These are phyloP conservation scores for Xyrauchen texanus DNA, from an alignment of 2,113 vertebrate genomes.

Conservation along the genomic window DNA sequence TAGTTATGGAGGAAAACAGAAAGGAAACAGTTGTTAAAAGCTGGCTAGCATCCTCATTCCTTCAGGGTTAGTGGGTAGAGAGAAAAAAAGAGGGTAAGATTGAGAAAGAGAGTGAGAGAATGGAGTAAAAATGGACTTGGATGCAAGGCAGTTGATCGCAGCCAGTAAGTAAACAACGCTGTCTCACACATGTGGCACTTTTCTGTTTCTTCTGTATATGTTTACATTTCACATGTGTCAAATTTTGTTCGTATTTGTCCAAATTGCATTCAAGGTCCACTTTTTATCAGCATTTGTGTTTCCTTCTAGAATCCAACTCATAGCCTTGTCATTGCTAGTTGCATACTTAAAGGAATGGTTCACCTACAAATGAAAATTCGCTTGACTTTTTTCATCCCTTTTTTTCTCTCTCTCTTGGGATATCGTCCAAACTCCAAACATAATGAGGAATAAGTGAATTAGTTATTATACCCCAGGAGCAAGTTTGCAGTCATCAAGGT, in stretches of 20 bases:
- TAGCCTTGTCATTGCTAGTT: too few species aligned
- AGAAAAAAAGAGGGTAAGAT: neutral
- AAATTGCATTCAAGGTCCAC: too few species aligned
- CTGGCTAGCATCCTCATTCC: slow-evolving; percentile 19
- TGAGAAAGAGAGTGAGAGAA: neutral
- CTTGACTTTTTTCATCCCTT: too few species aligned
- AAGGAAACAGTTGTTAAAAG: slow-evolving; percentile 19
- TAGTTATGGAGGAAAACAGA: neutral
- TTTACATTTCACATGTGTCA: too few species aligned
- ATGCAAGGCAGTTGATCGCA: neutral
- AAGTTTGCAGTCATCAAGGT: slow-evolving; percentile 34
- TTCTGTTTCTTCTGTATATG: too few species aligned
- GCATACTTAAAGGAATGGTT: too few species aligned
- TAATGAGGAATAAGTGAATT: slow-evolving; percentile 11
- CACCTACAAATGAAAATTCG: too few species aligned
- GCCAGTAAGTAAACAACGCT: too few species aligned
- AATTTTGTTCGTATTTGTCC: too few species aligned
- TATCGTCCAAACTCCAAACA: neutral
- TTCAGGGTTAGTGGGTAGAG: neutral
- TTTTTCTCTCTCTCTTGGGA: too few species aligned
- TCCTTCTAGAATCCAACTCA: too few species aligned
- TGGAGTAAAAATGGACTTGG: neutral
- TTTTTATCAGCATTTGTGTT: too few species aligned
- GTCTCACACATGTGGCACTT: neutral
- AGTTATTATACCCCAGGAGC: slow-evolving; percentile 27